Base-by-base conservation (phyloP, 2,888 invertebrate species). In the Mylabris sibirica region DNA sequence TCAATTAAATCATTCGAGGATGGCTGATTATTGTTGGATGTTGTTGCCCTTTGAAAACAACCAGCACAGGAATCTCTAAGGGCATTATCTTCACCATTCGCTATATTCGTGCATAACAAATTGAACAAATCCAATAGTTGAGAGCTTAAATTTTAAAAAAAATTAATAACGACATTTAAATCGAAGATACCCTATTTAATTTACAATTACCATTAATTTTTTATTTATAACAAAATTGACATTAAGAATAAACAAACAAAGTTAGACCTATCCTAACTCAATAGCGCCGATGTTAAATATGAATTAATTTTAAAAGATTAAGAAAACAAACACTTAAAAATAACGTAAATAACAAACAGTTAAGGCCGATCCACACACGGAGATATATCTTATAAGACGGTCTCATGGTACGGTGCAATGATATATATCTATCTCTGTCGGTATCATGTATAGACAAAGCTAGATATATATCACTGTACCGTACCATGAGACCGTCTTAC, bases 51-150 rank as follows among this genome's bases (percentile, higher is more conserved):
- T 60, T 77, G 75, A 70, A 91, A 91, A 78, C 91, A 90, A 24
- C 89, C 87, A 71, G 90, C 89, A 77, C 91, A 91, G 14, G 88
- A 88, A 83, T 90, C 90, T 68, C 90, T 86, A 67, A 84, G 75
- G 41, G 88, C 87, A 4, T 87, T 83, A 74, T 89, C 88, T 1
- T 88, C 86, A 17, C 87, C 88, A 81, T 90, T 90, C n/a, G 90
- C 89, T 44, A 89, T 88, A 62, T 78, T 78, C 76, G 89, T 90
- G 80, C 91, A 91, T 70, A 90, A 87, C 69, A 90, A 82, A 78
- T 89, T 90, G 11, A 91, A 81, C 65, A 91, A 83, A 75, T 89
- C 89, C 69, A 85, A 72, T 53, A 86, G 82, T 74, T 84, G 85
- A 38, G 82, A 78, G 62, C 86, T 87, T 67, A 63, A 82, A 81